Percentiles rank a stretch among this genome's conserved stretches.
Evolutionary conservation across 2,797 vertebrate species (phyloP).

Genomic region (Peromyscus melanophrys): DNA sequence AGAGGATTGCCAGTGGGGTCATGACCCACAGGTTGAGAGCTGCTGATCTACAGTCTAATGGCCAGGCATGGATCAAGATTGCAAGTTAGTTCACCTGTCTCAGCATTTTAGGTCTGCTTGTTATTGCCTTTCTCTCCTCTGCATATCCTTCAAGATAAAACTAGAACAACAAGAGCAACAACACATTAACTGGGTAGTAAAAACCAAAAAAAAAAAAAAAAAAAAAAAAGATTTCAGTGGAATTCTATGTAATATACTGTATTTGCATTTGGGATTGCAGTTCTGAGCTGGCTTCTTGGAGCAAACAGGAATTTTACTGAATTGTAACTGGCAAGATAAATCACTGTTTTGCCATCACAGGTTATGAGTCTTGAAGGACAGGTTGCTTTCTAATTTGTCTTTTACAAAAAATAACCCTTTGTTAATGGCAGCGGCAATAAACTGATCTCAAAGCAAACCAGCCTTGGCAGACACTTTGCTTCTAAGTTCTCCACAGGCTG

Average conservation of each 20-base stretch:
- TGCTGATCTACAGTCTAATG: neutral
- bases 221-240: constrained; percentile 43
- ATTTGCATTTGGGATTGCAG: constrained; percentile 54
- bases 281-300: constrained; percentile 36
- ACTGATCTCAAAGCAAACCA: constrained; percentile 8
- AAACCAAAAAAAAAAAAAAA: constrained; percentile 19
- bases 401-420: constrained; percentile 41
- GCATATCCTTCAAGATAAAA: neutral
- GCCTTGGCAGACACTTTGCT: neutral
- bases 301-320: constrained; percentile 54
- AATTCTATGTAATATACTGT: neutral
- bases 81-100: neutral
- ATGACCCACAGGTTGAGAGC: neutral
- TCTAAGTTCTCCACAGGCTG: neutral
- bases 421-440: constrained; percentile 12
- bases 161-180: neutral
- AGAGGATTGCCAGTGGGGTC: neutral
- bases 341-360: constrained; percentile 55
- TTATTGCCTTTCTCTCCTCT: neutral
- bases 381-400: constrained; percentile 70
- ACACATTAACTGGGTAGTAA: neutral
- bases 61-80: neutral
- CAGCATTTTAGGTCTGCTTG: neutral
- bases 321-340: constrained; percentile 65
- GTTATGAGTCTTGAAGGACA: constrained; percentile 59